Base-by-base conservation (phyloP, 2,888 invertebrate genomes). In the Euclidia mi region DNA sequence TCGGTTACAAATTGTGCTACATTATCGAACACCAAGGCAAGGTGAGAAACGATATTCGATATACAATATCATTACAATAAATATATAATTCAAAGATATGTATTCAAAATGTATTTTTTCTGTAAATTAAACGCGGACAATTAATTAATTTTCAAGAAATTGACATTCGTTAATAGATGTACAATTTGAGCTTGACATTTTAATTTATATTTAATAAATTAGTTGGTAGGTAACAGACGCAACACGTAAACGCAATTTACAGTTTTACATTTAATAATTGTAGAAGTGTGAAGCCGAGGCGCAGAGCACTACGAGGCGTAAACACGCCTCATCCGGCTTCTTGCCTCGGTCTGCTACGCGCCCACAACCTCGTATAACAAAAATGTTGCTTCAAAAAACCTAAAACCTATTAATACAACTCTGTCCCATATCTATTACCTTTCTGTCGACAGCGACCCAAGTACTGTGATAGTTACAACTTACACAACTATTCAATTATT, bases 1-100 rank as follows among this genome's bases (percentile, higher is more conserved):
- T 94, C 84, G 92, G 93, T 94, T 94, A 91, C 94, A 92, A 74
- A 91, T 94, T 92, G 94, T 94, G 94, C 94, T 94, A 92, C 88
- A 81, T 81, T 87, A 88, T 76, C 89, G 89, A 93, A 94, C 94
- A 94, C 93, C 90, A 94, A 94, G 94, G 94, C 94, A 92, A 90
- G 91, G 92, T 91, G 92, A 82, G 71, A 71, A 90, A 88, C 82
- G 84, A 88, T 88, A 91, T 90, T 75, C 84, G 85, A 85, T 72
- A 79, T 81, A 84, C 81, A 84, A 79, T 82, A 87, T 78, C 59
- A 78, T 76, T 82, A 84, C 80, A 82, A 89, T 90, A 90, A 85
- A 91, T 90, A 91, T 83, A 87, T 81, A 86, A 85, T 89, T 88
- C 87, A 89, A 90, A 92, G 94, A 94, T 94, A 94, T 94, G 94